Percentiles rank a stretch among this genome's conserved stretches.
Conservation (phyloP, 1,140 invertebrate species). For the Sinella curviseta region DNA sequence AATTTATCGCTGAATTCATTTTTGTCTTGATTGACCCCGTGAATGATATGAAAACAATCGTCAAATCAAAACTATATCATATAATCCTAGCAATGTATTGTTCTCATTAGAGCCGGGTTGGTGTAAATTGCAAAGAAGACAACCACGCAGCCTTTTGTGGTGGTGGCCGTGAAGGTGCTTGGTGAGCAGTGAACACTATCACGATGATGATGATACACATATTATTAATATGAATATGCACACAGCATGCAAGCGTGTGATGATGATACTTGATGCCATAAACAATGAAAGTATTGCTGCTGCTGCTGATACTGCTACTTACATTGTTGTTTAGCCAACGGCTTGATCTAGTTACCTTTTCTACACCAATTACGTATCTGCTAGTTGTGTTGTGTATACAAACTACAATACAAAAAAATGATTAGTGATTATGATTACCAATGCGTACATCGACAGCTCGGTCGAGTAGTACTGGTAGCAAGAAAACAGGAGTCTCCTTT, state of each 20-base stretch:
- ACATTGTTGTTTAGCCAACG: background rate
- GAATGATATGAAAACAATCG: background rate
- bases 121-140: too few species aligned
- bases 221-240: background rate
- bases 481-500: too few species aligned
- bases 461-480: too few species aligned
- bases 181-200: too few species aligned
- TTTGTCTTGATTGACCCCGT: conserved; percentile 20
- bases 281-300: background rate
- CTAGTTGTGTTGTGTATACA: background rate
- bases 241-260: background rate
- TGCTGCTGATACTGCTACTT: background rate
- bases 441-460: too few species aligned
- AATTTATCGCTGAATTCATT: conserved; percentile 24
- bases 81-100: background rate
- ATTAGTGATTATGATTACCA: too few species aligned
- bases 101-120: too few species aligned
- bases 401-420: background rate
- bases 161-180: background rate
- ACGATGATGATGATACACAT: background rate
- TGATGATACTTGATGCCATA: conserved; percentile 7
- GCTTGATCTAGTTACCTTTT: conserved; percentile 1
- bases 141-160: background rate
- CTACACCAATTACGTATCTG: background rate
- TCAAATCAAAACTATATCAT: background rate